phyloP scores from a whole-genome alignment of 2,113 vertebrate genomes.

The Pygoscelis adeliae region DNA sequence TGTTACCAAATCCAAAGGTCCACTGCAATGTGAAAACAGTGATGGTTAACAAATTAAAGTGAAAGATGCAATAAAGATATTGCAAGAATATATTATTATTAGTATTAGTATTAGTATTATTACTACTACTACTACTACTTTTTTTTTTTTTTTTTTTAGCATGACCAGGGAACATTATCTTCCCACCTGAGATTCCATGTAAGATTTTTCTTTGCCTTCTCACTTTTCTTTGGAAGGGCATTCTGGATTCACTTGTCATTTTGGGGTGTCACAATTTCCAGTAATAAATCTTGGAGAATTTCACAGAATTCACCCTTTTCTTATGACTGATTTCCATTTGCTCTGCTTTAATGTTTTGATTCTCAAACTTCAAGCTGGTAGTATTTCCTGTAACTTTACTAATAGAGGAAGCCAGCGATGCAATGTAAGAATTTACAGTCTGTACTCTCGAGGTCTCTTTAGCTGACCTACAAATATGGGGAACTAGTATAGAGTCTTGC shows the following conservation, averaged over 20 bases:
- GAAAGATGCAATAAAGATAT: not conserved
- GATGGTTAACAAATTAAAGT: not conserved
- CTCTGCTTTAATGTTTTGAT: not conserved
- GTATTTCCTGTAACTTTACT: not conserved
- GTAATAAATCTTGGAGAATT: slow-evolving; percentile 18
- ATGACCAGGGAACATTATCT: not conserved
- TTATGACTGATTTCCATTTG: slow-evolving; percentile 25
- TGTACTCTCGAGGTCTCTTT: not conserved
- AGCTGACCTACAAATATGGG: not conserved
- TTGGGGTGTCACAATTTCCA: not conserved
- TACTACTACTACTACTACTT: not conserved
- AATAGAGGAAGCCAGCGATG: not conserved
- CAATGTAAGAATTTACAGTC: not conserved
- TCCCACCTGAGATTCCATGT: not conserved
- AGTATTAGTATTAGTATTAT: not conserved
- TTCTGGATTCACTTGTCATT: not conserved
- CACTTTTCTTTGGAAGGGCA: not conserved
- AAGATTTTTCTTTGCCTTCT: not conserved
- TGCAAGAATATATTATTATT: not conserved
- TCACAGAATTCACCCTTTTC: not conserved
- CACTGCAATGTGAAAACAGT: not conserved
- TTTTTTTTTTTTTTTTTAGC: not conserved
- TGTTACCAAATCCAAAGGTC: not conserved
- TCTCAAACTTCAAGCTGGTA: not conserved
- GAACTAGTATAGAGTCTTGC: slow-evolving; percentile 15